Evolutionary conservation across 2,113 vertebrate genomes (phyloP), one percentile per base, ranked within the genome.

Genomic region (Maylandia zebra): DNA sequence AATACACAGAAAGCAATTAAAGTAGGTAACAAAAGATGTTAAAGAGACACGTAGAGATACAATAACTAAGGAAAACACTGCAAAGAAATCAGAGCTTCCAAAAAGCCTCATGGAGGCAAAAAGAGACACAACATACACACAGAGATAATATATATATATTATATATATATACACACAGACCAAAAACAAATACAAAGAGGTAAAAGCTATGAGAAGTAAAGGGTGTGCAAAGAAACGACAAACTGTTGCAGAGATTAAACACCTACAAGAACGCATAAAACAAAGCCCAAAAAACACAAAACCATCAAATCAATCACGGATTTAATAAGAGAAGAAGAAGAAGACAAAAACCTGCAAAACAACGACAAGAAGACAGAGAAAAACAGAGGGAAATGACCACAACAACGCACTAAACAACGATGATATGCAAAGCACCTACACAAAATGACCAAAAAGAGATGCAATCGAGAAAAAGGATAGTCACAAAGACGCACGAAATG

Each of bases 101-200:
- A 74, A 48, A 76, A 74, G 38, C 69, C 7, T 45, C 69, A 74
- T 16, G 14, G 69, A 74, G 9, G 43, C 22, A 71, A 41, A 74
- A 27, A 34, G 9, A 61, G 30, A 10, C 30, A 61, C 59, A 61
- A 61, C 59, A 64, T 7, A 64, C 30, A 64, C 59, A 61, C 57
- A 61, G 30, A 61, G 14, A 59, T 59, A 34, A 36, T 38, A 38
- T 38, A 10, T 38, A 10, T 38, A 38, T 38, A 38, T 38, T 50
- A 9, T 14, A 30, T 9, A 57, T 57, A 57, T 1, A 27, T 0
- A 57, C 0, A 56, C 5, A 27, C 2, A 43, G 30, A 66, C 19
- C 6, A 22, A 66, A 66, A 38, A 27, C 22, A 27, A 74, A 45
- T 17, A 1, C 19, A 69, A 69, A 69, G 34, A n/a, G 61, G 61